Percentiles rank a stretch among this genome's conserved stretches.
Conservation (phyloP, 2,888 invertebrate genomes). For the Bugulina stolonifera region DNA sequence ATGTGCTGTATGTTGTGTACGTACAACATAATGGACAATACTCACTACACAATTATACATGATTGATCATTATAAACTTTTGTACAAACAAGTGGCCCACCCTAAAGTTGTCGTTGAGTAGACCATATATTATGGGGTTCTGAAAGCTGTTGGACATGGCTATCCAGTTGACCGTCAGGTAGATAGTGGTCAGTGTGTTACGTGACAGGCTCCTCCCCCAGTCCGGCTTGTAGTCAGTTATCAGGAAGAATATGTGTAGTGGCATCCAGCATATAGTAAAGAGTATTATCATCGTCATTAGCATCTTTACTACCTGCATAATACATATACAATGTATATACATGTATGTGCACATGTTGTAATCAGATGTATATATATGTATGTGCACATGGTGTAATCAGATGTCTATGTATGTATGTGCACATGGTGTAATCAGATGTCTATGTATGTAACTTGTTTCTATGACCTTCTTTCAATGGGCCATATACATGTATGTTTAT, state of each 20-base stretch:
- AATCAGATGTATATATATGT: too few species aligned
- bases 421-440: too few species aligned
- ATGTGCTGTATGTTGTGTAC: too few species aligned
- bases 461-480: too few species aligned
- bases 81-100: too few species aligned
- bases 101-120: conserved; percentile 50
- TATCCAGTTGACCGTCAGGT: conserved; percentile 45
- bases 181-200: conserved; percentile 35
- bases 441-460: too few species aligned
- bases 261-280: conserved; percentile 50
- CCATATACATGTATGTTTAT: too few species aligned
- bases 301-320: conserved; percentile 47
- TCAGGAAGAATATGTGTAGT: conserved; percentile 43
- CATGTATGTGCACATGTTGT: too few species aligned
- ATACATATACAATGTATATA: not conserved
- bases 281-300: conserved; percentile 42
- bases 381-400: too few species aligned
- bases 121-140: conserved; percentile 50
- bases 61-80: not conserved
- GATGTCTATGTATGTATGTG: too few species aligned
- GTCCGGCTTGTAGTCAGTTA: conserved; percentile 36
- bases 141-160: conserved; percentile 52
- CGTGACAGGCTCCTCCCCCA: conserved; percentile 28
- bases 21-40: too few species aligned
- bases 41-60: too few species aligned